These are phyloP conservation scores for Phyllopteryx taeniolatus DNA, from an alignment of 2,113 vertebrate genomes.

Conservation along the genomic window DNA sequence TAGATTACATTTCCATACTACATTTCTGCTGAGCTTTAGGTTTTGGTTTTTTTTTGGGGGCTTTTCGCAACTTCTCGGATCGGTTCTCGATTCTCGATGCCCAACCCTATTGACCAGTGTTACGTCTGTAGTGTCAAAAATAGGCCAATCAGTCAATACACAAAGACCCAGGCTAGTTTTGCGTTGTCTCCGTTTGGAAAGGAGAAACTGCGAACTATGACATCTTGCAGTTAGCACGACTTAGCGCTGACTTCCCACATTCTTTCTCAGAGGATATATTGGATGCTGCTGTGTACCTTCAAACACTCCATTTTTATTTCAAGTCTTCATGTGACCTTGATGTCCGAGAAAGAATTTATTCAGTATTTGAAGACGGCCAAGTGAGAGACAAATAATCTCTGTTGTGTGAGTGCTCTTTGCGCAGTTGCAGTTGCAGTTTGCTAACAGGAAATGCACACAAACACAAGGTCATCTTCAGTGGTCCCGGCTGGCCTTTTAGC, in stretches of 20 bases:
- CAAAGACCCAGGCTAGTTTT: neutral
- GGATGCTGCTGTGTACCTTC: constrained; percentile 14
- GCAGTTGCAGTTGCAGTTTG: constrained; percentile 6
- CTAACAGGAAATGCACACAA: constrained; percentile 32
- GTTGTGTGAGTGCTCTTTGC: constrained; percentile 7
- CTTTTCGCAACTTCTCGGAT: too few species aligned
- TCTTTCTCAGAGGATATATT: constrained; percentile 43
- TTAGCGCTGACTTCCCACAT: constrained; percentile 43
- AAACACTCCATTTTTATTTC: neutral
- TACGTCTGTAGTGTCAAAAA: neutral
- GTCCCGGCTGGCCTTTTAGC: constrained; percentile 26
- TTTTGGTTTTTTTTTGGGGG: too few species aligned
- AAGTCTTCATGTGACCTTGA: constrained; percentile 51
- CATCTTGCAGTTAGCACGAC: constrained; percentile 28
- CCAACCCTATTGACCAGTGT: neutral
- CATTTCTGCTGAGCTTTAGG: too few species aligned
- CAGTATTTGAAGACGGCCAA: constrained; percentile 38
- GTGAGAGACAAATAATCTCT: constrained; percentile 7
- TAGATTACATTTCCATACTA: too few species aligned
- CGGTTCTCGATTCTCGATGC: too few species aligned
- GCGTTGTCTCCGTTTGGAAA: neutral
- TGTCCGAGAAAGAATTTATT: constrained; percentile 40
- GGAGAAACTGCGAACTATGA: constrained; percentile 17
- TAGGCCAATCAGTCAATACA: neutral
- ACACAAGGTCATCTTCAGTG: constrained; percentile 19